phyloP scores from a whole-genome alignment of 53 echinoderm and acorn worm species.

The Luidia sarsii region DNA sequence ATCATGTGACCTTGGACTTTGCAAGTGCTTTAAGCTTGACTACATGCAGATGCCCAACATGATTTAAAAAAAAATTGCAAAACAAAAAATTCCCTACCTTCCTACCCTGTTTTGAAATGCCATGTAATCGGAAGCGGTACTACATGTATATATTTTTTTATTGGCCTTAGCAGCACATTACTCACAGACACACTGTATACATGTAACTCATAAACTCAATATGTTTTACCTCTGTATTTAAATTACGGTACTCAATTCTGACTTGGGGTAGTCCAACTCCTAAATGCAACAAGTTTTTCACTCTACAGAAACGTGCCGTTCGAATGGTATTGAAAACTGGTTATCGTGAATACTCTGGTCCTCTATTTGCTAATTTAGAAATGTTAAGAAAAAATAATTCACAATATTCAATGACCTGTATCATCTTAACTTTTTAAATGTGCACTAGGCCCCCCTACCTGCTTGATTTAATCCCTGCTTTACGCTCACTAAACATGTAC shows the following conservation, averaged over 20 bases:
- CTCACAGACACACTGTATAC: no score
- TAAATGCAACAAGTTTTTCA: not conserved
- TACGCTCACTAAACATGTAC: no score
- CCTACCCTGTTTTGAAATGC: no score
- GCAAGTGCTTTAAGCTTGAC: no score
- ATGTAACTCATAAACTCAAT: not conserved
- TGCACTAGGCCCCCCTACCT: not conserved
- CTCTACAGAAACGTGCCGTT: not conserved
- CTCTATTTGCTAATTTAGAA: not conserved
- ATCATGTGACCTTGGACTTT: no score
- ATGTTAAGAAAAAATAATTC: no score
- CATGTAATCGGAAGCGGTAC: no score
- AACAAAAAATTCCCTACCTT: no score
- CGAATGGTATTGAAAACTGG: not conserved
- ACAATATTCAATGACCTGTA: not conserved
- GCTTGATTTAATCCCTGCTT: not conserved
- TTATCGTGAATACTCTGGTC: not conserved
- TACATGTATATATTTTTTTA: no score
- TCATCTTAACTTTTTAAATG: not conserved
- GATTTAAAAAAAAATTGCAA: no score
- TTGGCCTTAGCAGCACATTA: no score
- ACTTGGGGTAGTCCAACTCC: not conserved
- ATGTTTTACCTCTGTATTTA: not conserved
- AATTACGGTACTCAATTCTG: not conserved
- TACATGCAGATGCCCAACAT: no score